Evolutionary conservation across 1,140 invertebrate species (phyloP).

Genomic region (Panagrolaimus sp.): DNA sequence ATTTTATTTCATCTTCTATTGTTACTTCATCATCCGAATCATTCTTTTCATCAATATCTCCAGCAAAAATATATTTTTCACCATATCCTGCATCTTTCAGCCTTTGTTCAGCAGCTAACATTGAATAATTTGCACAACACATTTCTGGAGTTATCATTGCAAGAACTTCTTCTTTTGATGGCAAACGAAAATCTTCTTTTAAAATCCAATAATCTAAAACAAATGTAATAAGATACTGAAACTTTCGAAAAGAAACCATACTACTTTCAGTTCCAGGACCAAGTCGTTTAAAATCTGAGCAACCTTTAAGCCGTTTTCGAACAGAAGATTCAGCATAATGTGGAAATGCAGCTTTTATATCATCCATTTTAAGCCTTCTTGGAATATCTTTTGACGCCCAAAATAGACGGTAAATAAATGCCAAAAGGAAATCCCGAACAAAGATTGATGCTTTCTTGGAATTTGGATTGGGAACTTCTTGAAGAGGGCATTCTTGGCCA

Average conservation of each 20-base stretch:
- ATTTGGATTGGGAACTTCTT: slow-evolving; percentile 97
- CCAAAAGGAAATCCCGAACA: slow-evolving; percentile 91
- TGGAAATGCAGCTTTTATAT: slow-evolving; percentile 80
- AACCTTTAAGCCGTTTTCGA: slow-evolving; percentile 90
- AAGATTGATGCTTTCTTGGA: slow-evolving; percentile 98
- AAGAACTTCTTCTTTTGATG: slow-evolving; percentile 94
- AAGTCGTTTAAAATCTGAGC: slow-evolving; percentile 95
- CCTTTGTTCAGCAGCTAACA: slow-evolving; percentile 79
- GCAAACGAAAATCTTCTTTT: slow-evolving; percentile 64
- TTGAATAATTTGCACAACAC: slow-evolving; percentile 94
- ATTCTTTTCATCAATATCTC: slow-evolving; percentile 78
- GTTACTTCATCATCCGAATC: slow-evolving; percentile 92
- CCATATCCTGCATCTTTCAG: slow-evolving; percentile 84
- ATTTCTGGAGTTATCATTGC: slow-evolving; percentile 97
- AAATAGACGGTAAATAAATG: slow-evolving; percentile 95
- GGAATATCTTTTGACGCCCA: slow-evolving; percentile 89
- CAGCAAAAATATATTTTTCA: slow-evolving; percentile 83
- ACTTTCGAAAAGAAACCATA: too few relatives aligned
- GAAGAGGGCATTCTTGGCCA: slow-evolving; percentile 91
- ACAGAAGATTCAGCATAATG: slow-evolving; percentile 50
- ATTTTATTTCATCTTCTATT: slow-evolving; percentile 87
- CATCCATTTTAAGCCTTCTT: slow-evolving; percentile 92
- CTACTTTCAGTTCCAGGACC: slow-evolving; percentile 63
- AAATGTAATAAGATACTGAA: too few relatives aligned
- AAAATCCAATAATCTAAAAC: slow-evolving; percentile 35